Base-by-base conservation (phyloP, 2,797 vertebrate species). In the Nyctibius grandis region DNA sequence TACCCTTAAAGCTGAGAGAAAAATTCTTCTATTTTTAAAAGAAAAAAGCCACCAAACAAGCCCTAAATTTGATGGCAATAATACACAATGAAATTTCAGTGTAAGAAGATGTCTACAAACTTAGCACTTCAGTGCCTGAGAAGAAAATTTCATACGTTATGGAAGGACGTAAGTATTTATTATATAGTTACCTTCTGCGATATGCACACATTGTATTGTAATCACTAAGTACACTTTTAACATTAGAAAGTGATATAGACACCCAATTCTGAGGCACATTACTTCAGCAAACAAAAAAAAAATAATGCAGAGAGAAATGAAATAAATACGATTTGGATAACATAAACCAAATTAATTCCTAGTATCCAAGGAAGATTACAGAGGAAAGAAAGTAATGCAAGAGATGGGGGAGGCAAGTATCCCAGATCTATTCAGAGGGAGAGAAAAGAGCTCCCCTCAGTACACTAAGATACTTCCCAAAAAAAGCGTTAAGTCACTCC, bases 401-500 rank as follows among this genome's bases (percentile, higher is more conserved):
- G 36, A 21, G 48, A 45, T 0, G 9, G 17, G 23, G 17, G 40
- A 90, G 18, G 38, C 57, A 75, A 95, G 63, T 38, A 74, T 79
- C 63, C 77, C 70, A 92, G 60, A 74, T 31, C 59, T 93, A n/a
- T 60, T 67, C 0, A 0, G 51, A 79, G 7, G 25, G 19, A 80
- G 31, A 87, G 44, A 91, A 75, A 73, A 82, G 22, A 75, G 18
- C 67, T 93, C 65, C 70, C 29, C 56, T 17, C 14, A 15, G 84
- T 38, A 79, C 88, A 89, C 63, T 33, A 80, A 88, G 80, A 84
- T 17, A 94, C 76, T 95, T 95, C 86, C 90, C 21, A 0, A 87
- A 87, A 91, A 95, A 90, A 78, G 53, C 86, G n/a, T n/a, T n/a
- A 88, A 67, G 90, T 93, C 96, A 96, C 93, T 89, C 84, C 81